Conservation (phyloP, 2,113 vertebrate species). For the Ceyx margarethae region DNA sequence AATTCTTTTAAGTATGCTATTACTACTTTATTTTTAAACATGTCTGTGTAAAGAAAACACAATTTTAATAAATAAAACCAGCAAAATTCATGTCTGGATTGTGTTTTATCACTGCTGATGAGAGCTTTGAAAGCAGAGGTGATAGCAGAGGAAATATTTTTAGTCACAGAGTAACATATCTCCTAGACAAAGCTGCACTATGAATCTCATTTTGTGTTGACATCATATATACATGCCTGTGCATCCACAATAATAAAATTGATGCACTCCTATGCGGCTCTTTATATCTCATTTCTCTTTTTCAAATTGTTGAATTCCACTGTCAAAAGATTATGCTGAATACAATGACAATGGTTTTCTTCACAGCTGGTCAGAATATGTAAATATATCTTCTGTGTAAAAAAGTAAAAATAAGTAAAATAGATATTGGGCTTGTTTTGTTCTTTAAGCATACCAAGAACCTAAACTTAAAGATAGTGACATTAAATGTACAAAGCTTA, state of each 20-base stretch:
- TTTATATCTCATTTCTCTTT: conserved; percentile 32
- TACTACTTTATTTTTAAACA: conserved; percentile 12
- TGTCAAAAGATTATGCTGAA: background rate
- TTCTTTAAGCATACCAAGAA: conserved; percentile 26
- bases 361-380: background rate
- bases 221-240: background rate
- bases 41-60: background rate
- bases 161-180: background rate
- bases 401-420: conserved; percentile 26
- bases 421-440: background rate
- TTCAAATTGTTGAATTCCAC: conserved; percentile 11
- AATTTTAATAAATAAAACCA: conserved; percentile 27
- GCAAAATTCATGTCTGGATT: background rate
- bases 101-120: background rate
- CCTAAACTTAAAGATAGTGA: conserved; percentile 17
- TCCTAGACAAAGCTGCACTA: background rate
- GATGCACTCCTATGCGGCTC: background rate
- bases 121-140: background rate
- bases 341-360: background rate
- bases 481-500: conserved; percentile 7
- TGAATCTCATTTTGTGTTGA: conserved; percentile 31
- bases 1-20: background rate
- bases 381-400: background rate
- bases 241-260: conserved; percentile 47
- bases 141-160: conserved; percentile 28